Evolutionary conservation across 2,113 vertebrate genomes (phyloP).

Genomic region (Otus sunia): DNA sequence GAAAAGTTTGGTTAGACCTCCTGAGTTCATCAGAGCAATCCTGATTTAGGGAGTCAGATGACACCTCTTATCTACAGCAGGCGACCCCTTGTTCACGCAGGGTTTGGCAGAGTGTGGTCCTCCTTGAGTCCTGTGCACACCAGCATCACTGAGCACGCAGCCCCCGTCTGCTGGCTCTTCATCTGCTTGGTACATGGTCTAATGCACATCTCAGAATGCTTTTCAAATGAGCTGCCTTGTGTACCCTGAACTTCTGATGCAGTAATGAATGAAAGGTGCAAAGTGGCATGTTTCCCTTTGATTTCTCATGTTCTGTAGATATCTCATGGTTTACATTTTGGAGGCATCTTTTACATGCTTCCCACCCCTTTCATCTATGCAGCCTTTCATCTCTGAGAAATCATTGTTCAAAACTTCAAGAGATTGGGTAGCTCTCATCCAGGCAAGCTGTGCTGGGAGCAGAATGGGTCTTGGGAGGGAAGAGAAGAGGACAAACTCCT

Average conservation of each 20-base stretch:
- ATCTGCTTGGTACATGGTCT: neutral
- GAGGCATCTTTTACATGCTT: neutral
- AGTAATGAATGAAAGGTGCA: neutral
- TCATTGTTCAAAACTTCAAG: neutral
- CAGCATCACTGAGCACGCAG: neutral
- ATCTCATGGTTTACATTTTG: neutral
- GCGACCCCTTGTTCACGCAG: rapidly evolving
- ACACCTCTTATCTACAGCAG: neutral
- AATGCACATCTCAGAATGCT: neutral
- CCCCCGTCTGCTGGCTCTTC: neutral
- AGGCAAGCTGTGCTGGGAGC: neutral
- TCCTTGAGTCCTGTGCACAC: rapidly evolving
- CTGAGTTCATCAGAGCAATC: constrained; percentile 43
- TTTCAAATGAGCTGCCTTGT: neutral
- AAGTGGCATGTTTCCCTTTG: neutral
- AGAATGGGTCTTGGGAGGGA: neutral
- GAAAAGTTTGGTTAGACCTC: constrained; percentile 37
- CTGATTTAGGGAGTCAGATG: neutral
- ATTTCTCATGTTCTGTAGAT: neutral
- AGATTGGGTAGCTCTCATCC: neutral
- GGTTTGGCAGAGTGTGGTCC: neutral
- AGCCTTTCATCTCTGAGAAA: neutral
- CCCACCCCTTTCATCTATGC: neutral
- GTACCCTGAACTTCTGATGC: neutral
- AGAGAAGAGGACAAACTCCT: neutral